Evolutionary conservation across 2,888 invertebrate species (phyloP).

Genomic region (Hedya salicella): DNA sequence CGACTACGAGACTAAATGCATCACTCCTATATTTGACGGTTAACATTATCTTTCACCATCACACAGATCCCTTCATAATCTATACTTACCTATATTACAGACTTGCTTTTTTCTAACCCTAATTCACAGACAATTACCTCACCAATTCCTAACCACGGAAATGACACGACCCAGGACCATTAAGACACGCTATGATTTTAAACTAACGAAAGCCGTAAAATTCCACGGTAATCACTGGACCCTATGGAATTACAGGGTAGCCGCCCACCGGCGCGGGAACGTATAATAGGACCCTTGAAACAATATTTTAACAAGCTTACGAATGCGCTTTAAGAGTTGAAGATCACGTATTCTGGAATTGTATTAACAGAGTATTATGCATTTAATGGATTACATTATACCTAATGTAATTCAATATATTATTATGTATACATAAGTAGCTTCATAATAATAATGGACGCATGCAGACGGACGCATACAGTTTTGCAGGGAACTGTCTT

Average conservation of each 20-base stretch:
- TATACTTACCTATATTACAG: slow-evolving; percentile 3
- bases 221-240: slow-evolving; percentile 44
- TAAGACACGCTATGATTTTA: slow-evolving; percentile 43
- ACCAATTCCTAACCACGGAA: slow-evolving; percentile 26
- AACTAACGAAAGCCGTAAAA: slow-evolving; percentile 47
- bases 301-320: slow-evolving; percentile 25
- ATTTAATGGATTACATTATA: no score
- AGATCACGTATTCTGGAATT: neutral
- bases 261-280: slow-evolving; percentile 42
- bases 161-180: slow-evolving; percentile 39
- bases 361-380: no score
- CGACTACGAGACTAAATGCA: no score
- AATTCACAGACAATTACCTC: slow-evolving; percentile 31
- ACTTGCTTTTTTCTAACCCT: slow-evolving; percentile 1
- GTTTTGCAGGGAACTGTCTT: no score
- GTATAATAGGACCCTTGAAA: slow-evolving; percentile 14
- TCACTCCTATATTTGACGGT: neutral
- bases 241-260: slow-evolving; percentile 45
- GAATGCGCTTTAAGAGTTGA: slow-evolving; percentile 13
- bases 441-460: no score
- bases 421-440: no score
- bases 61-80: neutral
- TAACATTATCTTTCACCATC: neutral
- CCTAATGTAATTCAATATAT: no score
- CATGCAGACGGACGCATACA: no score